A percentile compares a stretch with the other conserved stretches of the same genome.
Conservation (phyloP, 2,888 invertebrate genomes). For the Lydus trimaculatus region DNA sequence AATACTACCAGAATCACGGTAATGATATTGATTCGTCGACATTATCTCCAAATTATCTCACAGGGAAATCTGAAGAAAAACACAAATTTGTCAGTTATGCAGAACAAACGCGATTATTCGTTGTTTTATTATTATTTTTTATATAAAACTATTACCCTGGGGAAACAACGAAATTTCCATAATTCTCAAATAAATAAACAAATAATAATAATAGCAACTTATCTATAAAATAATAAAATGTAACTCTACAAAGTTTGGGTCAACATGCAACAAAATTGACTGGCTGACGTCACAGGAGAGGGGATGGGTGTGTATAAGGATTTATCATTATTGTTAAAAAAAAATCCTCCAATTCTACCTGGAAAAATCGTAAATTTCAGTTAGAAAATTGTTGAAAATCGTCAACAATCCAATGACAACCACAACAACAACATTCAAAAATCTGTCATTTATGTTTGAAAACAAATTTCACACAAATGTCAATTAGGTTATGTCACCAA, state of each 20-base stretch:
- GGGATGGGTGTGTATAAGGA: constrained; percentile 46
- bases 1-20: constrained; percentile 36
- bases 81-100: constrained; percentile 14
- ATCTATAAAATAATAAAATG: constrained; percentile 20
- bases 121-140: no score
- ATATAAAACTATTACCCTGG: not conserved
- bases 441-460: constrained; percentile 36
- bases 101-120: not conserved
- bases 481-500: constrained; percentile 40
- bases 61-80: constrained; percentile 18
- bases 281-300: constrained; percentile 40
- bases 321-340: no score
- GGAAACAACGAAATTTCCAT: not conserved
- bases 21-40: constrained; percentile 41
- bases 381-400: not conserved
- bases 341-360: constrained; percentile 19
- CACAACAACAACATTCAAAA: constrained; percentile 23
- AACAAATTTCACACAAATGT: constrained; percentile 46
- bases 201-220: constrained; percentile 17
- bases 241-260: constrained; percentile 26
- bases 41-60: constrained; percentile 18
- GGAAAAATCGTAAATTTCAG: not conserved
- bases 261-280: constrained; percentile 37
- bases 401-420: constrained; percentile 14
- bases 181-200: not conserved